These are phyloP conservation scores for Prionailurus viverrinus DNA, from an alignment of 2,113 vertebrate species.

Conservation along the genomic window DNA sequence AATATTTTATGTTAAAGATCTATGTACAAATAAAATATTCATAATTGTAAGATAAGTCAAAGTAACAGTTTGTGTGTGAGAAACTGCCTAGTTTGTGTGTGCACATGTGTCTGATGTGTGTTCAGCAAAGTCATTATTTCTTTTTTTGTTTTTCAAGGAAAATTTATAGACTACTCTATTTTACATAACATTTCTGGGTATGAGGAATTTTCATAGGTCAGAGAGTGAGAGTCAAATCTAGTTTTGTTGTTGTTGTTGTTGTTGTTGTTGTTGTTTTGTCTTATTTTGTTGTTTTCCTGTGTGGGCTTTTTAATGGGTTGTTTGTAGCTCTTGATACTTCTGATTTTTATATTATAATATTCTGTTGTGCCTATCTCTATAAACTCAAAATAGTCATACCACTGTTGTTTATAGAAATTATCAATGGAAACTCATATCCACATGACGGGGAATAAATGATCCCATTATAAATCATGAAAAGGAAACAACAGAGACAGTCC, in stretches of 20 bases:
- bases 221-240: background rate
- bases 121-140: background rate
- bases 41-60: background rate
- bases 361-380: background rate
- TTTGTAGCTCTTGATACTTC: background rate
- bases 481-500: background rate
- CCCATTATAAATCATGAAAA: background rate
- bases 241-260: background rate
- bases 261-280: background rate
- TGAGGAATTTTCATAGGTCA: background rate
- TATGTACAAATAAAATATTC: background rate
- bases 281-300: background rate
- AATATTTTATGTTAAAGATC: slow-evolving; percentile 9
- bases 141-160: background rate
- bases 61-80: background rate
- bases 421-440: background rate
- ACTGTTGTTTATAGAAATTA: background rate
- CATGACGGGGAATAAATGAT: background rate
- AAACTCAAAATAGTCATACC: background rate
- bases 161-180: background rate
- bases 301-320: background rate
- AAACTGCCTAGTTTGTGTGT: background rate
- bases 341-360: background rate
- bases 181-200: background rate
- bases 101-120: background rate